Evolutionary conservation across 2,113 vertebrate genomes (phyloP).

Genomic region (Podarcis muralis): DNA sequence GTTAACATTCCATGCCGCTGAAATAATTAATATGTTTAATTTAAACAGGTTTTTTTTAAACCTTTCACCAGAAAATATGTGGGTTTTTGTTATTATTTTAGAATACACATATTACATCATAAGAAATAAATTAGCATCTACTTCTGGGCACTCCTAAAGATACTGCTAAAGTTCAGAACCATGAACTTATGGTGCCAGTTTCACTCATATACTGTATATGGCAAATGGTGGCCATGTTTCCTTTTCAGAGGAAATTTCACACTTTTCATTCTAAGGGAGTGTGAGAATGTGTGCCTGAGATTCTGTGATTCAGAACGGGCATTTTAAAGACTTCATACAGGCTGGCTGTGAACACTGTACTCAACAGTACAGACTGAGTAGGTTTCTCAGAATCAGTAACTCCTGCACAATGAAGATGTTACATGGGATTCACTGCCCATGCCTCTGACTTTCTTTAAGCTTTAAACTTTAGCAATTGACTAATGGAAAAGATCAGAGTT

Average conservation of each 20-base stretch:
- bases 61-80: not conserved
- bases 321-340: not conserved
- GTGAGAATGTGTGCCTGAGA: not conserved
- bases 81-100: not conserved
- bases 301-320: too few species aligned
- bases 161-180: not conserved
- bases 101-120: not conserved
- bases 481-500: not conserved
- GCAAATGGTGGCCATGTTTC: too few species aligned
- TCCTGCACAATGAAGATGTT: not conserved
- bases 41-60: not conserved
- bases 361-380: not conserved
- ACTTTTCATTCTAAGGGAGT: not conserved
- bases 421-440: not conserved
- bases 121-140: not conserved
- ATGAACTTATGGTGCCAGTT: not conserved
- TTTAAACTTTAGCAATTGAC: not conserved
- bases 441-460: rapidly evolving
- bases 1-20: not conserved
- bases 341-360: not conserved
- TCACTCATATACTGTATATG: not conserved
- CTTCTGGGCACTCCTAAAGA: not conserved
- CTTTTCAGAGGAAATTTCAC: not conserved
- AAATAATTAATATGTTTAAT: not conserved
- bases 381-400: not conserved